Evolutionary conservation across 2,888 invertebrate genomes (phyloP).

Genomic region (Nemapogon koenigi): DNA sequence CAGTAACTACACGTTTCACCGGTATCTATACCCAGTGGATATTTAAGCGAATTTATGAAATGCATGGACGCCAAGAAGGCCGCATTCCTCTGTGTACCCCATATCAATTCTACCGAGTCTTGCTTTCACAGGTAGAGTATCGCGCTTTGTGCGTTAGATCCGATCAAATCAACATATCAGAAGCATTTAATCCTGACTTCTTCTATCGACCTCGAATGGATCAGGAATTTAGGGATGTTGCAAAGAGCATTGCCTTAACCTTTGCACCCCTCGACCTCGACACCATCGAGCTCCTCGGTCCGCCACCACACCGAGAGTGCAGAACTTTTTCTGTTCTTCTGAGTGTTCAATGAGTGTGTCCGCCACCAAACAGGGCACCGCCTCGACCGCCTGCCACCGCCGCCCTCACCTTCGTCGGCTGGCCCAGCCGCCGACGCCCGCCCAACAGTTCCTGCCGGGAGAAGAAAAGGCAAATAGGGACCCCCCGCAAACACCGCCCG

Average conservation of each 20-base stretch:
- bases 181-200: not conserved
- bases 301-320: no score
- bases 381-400: no score
- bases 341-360: no score
- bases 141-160: not conserved
- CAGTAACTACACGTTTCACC: not conserved
- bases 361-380: no score
- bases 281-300: no score
- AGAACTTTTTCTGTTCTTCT: no score
- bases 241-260: not conserved
- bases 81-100: not conserved
- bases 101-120: not conserved
- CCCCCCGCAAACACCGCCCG: no score
- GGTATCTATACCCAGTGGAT: not conserved
- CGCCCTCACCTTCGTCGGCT: no score
- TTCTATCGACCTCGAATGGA: not conserved
- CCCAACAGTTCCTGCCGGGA: no score
- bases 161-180: not conserved
- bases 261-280: not conserved
- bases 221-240: not conserved
- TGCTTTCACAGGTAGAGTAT: not conserved
- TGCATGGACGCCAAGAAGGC: not conserved
- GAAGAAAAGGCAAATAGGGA: no score
- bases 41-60: not conserved
- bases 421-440: no score